These are phyloP conservation scores for Alligator mississippiensis DNA, from an alignment of 2,113 vertebrate species.

Conservation along the genomic window DNA sequence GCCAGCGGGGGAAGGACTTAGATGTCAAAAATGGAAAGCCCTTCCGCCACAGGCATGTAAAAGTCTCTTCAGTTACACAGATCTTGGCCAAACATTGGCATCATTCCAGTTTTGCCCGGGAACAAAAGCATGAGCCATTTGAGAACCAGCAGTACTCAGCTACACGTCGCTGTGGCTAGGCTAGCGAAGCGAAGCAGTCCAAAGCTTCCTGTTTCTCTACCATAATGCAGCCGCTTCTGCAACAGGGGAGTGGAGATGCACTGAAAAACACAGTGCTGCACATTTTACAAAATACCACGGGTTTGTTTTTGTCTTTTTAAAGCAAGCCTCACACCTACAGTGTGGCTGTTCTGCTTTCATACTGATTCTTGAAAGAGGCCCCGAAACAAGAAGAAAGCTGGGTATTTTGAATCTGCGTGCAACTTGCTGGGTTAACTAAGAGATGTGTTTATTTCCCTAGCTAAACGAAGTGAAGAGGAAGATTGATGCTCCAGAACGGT, in stretches of 20 bases:
- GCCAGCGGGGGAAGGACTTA: not conserved
- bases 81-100: not conserved
- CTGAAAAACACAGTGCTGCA: not conserved
- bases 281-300: not conserved
- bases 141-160: not conserved
- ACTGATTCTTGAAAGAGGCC: not conserved
- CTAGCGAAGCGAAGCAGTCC: not conserved
- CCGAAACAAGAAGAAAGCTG: not conserved
- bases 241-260: not conserved
- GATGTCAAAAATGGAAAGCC: not conserved
- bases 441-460: not conserved
- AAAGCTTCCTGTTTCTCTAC: not conserved
- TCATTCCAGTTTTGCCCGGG: not conserved
- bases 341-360: not conserved
- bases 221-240: fast-evolving
- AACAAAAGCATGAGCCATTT: not conserved
- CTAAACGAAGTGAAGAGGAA: not conserved
- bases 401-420: not conserved
- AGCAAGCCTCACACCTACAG: not conserved
- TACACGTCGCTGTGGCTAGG: not conserved
- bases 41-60: not conserved
- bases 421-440: not conserved
- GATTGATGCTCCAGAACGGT: not conserved
- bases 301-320: not conserved
- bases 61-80: not conserved